phyloP scores from a whole-genome alignment of 2,113 vertebrate genomes.

The Merops nubicus region DNA sequence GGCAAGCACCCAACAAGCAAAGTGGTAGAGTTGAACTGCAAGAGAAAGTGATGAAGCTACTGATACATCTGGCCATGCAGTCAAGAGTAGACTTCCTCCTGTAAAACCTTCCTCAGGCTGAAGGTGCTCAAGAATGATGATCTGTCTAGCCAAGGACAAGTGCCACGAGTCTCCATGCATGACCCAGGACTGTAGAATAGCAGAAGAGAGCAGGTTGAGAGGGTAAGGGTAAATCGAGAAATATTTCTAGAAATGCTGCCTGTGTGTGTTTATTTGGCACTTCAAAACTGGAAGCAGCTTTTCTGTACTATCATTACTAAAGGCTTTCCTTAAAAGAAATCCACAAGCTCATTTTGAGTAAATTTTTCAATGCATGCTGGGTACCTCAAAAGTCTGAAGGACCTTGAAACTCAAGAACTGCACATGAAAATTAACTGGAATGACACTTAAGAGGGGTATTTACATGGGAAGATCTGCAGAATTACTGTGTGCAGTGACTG shows the following conservation, averaged over 20 bases:
- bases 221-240: not conserved
- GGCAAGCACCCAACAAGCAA: not conserved
- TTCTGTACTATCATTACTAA: not conserved
- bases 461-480: not conserved
- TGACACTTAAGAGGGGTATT: not conserved
- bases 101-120: not conserved
- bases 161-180: not conserved
- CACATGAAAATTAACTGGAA: not conserved
- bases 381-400: not conserved
- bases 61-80: fast-evolving
- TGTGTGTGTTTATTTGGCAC: not conserved
- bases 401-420: not conserved
- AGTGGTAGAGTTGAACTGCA: not conserved
- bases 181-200: not conserved
- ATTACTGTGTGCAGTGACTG: not conserved
- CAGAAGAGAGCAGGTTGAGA: not conserved
- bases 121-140: not conserved
- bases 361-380: not conserved
- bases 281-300: not conserved
- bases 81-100: not conserved
- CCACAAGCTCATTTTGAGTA: not conserved
- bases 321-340: not conserved
- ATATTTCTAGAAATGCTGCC: not conserved
- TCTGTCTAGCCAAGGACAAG: not conserved
- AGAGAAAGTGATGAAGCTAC: not conserved